These are phyloP conservation scores for Enteromius viviparus DNA, from an alignment of 2,797 vertebrate species.

Conservation along the genomic window DNA sequence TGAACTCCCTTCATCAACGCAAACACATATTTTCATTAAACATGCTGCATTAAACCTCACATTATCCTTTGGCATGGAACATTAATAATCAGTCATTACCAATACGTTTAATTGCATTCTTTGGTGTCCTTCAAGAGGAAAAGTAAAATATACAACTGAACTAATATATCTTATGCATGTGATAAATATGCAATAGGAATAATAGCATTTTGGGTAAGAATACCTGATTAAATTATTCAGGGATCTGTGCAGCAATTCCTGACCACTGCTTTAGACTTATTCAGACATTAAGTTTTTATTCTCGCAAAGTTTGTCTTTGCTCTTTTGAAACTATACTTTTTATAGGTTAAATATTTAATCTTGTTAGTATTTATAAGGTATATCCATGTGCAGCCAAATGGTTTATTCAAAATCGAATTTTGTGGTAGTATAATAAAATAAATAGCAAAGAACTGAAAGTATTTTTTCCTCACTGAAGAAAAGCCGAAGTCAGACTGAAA, in stretches of 20 bases:
- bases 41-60: slow-evolving; percentile 40
- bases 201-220: neutral
- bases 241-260: neutral
- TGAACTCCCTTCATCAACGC: slow-evolving; percentile 18
- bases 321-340: neutral
- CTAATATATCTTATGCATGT: neutral
- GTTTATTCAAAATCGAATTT: neutral
- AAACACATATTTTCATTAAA: slow-evolving; percentile 22
- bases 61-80: slow-evolving; percentile 42
- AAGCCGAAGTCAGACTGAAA: too few relatives aligned
- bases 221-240: neutral
- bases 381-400: neutral
- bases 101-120: slow-evolving; percentile 11
- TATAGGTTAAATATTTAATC: neutral
- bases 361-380: neutral
- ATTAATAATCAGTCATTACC: slow-evolving; percentile 42
- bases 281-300: neutral
- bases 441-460: neutral
- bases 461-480: too few relatives aligned
- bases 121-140: neutral
- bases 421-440: neutral
- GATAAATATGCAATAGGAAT: neutral
- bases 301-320: too few relatives aligned
- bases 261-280: neutral
- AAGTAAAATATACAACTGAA: neutral